phyloP scores from a whole-genome alignment of 2,888 invertebrate genomes.

The Calephelis perditalis region DNA sequence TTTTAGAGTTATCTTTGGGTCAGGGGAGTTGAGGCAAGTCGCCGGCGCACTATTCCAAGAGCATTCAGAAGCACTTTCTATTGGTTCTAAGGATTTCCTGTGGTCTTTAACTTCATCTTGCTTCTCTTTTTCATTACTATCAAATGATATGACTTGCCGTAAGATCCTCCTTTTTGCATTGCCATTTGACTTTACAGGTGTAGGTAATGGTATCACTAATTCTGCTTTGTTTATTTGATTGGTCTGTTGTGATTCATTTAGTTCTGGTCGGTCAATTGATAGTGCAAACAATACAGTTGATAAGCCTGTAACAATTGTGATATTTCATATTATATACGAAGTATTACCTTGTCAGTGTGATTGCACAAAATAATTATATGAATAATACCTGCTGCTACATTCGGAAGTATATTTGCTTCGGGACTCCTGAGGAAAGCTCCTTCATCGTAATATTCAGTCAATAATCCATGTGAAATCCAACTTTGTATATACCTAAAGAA shows the following conservation, averaged over 20 bases:
- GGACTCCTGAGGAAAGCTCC: constrained; percentile 90
- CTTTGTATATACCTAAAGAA: constrained; percentile 82
- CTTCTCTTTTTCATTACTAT: constrained; percentile 50
- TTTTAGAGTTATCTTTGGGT: constrained; percentile 50
- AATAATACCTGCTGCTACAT: constrained; percentile 87
- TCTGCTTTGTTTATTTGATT: constrained; percentile 73
- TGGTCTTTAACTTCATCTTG: constrained; percentile 37
- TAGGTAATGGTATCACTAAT: constrained; percentile 84
- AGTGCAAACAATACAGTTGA: constrained; percentile 95
- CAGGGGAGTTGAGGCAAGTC: constrained; percentile 80
- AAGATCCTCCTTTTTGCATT: constrained; percentile 63
- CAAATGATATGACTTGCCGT: constrained; percentile 72
- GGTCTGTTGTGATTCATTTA: constrained; percentile 80
- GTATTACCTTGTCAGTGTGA: too few relatives aligned
- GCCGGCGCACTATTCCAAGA: constrained; percentile 79
- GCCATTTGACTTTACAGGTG: constrained; percentile 73
- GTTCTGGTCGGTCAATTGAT: constrained; percentile 90
- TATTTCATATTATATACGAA: not conserved
- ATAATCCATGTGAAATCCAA: constrained; percentile 82
- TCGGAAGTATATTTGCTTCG: constrained; percentile 88
- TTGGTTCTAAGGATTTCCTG: constrained; percentile 34
- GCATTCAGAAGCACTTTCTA: constrained; percentile 39
- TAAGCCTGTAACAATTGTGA: constrained; percentile 79
- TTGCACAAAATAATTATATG: too few relatives aligned
- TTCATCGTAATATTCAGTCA: constrained; percentile 88